Evolutionary conservation across 1,140 invertebrate genomes (phyloP).

Genomic region (Batillaria attramentaria): DNA sequence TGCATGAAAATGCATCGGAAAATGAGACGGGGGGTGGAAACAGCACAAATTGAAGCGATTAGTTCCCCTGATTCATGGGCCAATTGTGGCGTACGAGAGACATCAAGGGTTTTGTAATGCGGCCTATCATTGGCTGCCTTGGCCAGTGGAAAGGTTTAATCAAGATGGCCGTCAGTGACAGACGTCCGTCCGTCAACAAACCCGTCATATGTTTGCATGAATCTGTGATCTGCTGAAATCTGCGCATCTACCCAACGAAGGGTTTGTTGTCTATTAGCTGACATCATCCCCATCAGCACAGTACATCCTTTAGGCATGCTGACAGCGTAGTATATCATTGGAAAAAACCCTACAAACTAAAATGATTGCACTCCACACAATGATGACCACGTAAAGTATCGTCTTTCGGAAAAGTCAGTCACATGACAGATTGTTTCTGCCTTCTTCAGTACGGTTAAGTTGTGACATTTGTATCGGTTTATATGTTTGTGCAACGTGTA

Average conservation of each 20-base stretch:
- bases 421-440: too few relatives aligned
- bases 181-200: slow-evolving; percentile 33
- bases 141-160: slow-evolving; percentile 24
- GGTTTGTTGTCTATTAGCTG: not conserved
- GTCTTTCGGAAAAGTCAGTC: too few relatives aligned
- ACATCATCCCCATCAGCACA: not conserved
- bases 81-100: slow-evolving; percentile 18
- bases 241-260: not conserved
- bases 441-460: too few relatives aligned
- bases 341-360: not conserved
- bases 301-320: not conserved
- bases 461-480: too few relatives aligned
- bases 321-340: too few relatives aligned
- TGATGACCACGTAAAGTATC: not conserved
- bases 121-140: slow-evolving; percentile 8
- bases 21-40: not conserved
- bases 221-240: not conserved
- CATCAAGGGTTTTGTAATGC: not conserved
- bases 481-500: too few relatives aligned
- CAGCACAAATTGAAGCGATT: not conserved
- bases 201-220: slow-evolving; percentile 23
- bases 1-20: too few relatives aligned
- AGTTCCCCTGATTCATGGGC: not conserved
- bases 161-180: slow-evolving; percentile 22
- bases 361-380: not conserved